phyloP scores from a whole-genome alignment of 2,797 vertebrate species.

The Perodicticus potto region DNA sequence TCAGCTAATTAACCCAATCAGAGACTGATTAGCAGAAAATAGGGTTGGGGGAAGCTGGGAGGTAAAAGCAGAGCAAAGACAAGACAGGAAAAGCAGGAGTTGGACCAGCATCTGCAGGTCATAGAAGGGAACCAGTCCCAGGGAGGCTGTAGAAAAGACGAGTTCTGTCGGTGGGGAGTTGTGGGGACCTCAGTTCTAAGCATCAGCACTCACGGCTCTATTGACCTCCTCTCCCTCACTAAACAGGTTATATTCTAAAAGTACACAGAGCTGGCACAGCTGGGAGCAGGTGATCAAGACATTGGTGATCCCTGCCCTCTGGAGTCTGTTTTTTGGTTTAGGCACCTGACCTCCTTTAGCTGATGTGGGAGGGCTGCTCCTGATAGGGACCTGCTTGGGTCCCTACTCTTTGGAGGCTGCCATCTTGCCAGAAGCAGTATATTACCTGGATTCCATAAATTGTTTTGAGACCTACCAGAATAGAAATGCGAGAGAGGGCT shows the following conservation, averaged over 20 bases:
- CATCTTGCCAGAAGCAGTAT: not conserved
- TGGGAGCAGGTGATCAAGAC: not conserved
- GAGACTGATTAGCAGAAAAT: constrained; percentile 15
- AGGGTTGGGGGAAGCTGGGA: not conserved
- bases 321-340: not conserved
- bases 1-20: not conserved
- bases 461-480: not conserved
- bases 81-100: not conserved
- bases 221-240: not conserved
- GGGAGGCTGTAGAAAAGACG: not conserved
- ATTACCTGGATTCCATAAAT: not conserved
- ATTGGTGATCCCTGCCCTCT: not conserved
- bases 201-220: not conserved
- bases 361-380: not conserved
- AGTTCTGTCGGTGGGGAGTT: not conserved
- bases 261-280: not conserved
- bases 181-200: not conserved
- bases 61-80: not conserved
- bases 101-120: not conserved
- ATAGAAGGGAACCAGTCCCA: not conserved
- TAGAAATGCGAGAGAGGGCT: not conserved
- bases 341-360: not conserved
- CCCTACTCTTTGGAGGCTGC: not conserved
- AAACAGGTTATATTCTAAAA: not conserved
- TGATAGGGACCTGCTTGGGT: not conserved